Evolutionary conservation across 1,140 invertebrate species (phyloP), one percentile per base, ranked within the genome.

Genomic region (Limonius californicus): DNA sequence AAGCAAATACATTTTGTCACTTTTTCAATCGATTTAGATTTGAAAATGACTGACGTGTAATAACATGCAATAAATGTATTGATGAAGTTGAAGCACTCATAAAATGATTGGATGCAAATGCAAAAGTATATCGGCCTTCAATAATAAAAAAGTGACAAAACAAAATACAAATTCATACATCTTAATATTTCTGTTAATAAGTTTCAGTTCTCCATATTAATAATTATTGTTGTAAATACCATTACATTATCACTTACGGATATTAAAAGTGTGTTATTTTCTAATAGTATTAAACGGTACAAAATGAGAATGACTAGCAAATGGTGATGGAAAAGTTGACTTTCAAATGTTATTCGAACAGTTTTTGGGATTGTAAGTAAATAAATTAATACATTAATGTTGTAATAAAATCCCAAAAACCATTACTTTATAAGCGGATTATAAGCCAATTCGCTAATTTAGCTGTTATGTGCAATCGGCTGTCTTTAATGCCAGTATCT

Each of bases 401-500:
- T 47, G 9, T 47, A 14, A 18, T 18, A 20, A 43, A 2, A 43
- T 43, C 42, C 16, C 42, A 43, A 43, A 43, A 43, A 43, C 16
- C 16, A 43, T 16, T 16, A 12, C 42, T 43, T 2, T 14, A 27
- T 27, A 27, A 27, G 23, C 23, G 9, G n/a, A 27, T 27, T 27
- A 27, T 27, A 39, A 39, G 35, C 35, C 35, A 39, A 39, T 39
- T 50, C 12, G 14, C 45, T 50, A 50, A 50, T 50, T 50, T 50
- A 50, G 45, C 20, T 11, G 16, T 18, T 61, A 54, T 55, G 64
- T 62, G 66, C 66, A 66, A 18, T 54, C 62, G 55, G 59, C 65
- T 32, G 69, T 70, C 69, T 62, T 61, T 64, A 70, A 68, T 61
- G 70, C 69, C 39, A 65, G 67, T 65, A 43, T 62, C 65, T 67